Percentiles rank a stretch among this genome's conserved stretches.
phyloP scores from a whole-genome alignment of 2,113 vertebrate species.

The Rhineura floridana region DNA sequence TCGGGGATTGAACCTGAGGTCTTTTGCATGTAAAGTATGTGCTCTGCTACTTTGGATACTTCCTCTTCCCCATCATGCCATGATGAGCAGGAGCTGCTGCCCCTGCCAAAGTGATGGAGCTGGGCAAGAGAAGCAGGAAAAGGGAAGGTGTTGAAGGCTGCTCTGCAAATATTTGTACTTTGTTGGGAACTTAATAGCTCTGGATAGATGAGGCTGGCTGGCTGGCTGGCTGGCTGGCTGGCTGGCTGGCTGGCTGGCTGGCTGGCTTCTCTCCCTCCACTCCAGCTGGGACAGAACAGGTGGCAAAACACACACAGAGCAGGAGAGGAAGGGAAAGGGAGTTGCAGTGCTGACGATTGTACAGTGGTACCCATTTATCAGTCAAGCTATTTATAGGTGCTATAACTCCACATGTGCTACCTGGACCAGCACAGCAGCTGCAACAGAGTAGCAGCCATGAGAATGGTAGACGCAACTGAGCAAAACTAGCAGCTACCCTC shows the following conservation, averaged over 20 bases:
- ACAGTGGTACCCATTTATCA: conserved; percentile 25
- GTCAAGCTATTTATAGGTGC: neutral
- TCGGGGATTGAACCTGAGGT: neutral
- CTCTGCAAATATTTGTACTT: neutral
- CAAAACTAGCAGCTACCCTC: conserved; percentile 14
- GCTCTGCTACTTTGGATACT: neutral
- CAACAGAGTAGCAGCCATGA: neutral
- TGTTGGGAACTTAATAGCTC: conserved; percentile 43
- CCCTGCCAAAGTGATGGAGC: neutral
- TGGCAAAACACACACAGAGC: conserved; percentile 9
- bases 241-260: neutral
- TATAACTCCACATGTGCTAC: neutral
- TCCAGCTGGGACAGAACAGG: conserved; percentile 57
- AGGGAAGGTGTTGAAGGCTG: neutral
- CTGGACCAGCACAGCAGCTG: neutral
- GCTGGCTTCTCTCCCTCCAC: neutral
- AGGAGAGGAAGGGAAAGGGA: neutral
- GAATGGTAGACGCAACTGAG: conserved; percentile 16
- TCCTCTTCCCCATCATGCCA: too few relatives aligned
- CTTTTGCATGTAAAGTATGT: neutral
- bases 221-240: neutral
- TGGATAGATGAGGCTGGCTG: conserved; percentile 47
- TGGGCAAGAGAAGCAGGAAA: neutral
- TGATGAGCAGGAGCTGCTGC: neutral
- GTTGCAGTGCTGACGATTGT: neutral